Conservation (phyloP, 2,797 vertebrate genomes). For the Kryptopterus vitreolus region DNA sequence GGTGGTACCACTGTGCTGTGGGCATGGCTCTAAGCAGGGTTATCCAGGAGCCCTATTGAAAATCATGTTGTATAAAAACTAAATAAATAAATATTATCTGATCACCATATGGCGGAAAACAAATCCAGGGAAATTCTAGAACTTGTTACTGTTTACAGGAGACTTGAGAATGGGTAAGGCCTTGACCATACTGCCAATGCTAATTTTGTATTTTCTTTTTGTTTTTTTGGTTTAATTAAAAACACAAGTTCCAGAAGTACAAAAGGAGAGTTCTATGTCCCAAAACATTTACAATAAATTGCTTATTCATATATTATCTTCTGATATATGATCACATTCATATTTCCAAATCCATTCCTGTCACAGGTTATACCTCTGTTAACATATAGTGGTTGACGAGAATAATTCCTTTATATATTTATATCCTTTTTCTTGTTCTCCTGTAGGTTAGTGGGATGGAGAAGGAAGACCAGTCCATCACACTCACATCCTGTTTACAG, state of each 20-base stretch:
- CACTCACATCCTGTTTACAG: conserved; percentile 62
- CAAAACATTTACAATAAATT: not conserved
- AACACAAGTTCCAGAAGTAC: not conserved
- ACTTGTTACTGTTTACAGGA: not conserved
- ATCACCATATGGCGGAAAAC: not conserved
- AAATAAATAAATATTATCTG: no score
- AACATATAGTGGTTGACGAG: not conserved
- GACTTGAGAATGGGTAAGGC: not conserved
- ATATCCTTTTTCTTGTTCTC: conserved; percentile 14
- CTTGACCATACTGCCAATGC: not conserved
- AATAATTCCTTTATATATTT: not conserved
- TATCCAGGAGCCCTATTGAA: no score
- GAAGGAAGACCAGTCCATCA: conserved; percentile 65
- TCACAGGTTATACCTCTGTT: not conserved
- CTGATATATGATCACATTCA: not conserved
- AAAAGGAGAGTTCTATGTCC: not conserved
- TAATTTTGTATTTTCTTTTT: no score
- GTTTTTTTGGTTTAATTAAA: no score
- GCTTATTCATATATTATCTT: not conserved
- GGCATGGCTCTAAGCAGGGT: not conserved
- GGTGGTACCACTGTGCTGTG: not conserved
- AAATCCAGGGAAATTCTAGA: not conserved
- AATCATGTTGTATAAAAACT: no score
- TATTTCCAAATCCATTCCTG: not conserved
- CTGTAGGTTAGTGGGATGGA: conserved; percentile 82